Base-by-base conservation (phyloP, 64 coral and sea anemone genomes). In the Stichodactyla mertensii region DNA sequence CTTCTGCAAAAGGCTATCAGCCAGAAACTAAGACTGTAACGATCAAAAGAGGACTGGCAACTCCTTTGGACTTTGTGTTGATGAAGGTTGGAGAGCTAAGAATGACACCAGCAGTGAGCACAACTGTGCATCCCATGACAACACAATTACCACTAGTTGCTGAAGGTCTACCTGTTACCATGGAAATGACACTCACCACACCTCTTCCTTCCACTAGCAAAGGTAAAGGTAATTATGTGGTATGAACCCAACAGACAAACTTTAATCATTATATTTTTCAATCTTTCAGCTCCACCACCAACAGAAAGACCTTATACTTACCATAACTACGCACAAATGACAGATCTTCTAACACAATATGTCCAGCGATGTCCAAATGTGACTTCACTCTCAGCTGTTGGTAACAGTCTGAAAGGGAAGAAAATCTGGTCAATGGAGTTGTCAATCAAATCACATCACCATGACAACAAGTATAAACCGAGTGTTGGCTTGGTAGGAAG, bases 401-500 rank as follows among this genome's bases (percentile, higher is more conserved):
- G 97, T 52, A 83, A 79, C 52, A 95, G 80, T 91, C 51, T 16
- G 14, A 69, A 70, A 82, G 93, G 93, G 78, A 92, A 82, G 66
- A 18, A n/a, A 69, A 95, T 99, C 64, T 95, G 86, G 88, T 87
- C 93, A 20, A 14, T 95, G 16, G 82, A 91, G 59, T 54, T 92
- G 12, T 92, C 97, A 27, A 69, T 55, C 31, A 91, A 91, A 26
- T 83, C 90, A n/a, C 55, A 24, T 64, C 55, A 78, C 1, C n/a
- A 84, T 79, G 52, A 86, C 18, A 62, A 55, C 62, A 57, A 16
- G 14, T 52, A 70, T 71, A 92, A 89, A 77, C 93, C 97, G 19
- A 86, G 51, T 67, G 91, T 99, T 27, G 97, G 90, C 4, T 84
- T 99, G 5, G 82, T 99, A 57, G 97, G 93, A 14, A 94, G 93